Evolutionary conservation across 2,888 invertebrate species (phyloP).

Genomic region (Incurvaria masculella): DNA sequence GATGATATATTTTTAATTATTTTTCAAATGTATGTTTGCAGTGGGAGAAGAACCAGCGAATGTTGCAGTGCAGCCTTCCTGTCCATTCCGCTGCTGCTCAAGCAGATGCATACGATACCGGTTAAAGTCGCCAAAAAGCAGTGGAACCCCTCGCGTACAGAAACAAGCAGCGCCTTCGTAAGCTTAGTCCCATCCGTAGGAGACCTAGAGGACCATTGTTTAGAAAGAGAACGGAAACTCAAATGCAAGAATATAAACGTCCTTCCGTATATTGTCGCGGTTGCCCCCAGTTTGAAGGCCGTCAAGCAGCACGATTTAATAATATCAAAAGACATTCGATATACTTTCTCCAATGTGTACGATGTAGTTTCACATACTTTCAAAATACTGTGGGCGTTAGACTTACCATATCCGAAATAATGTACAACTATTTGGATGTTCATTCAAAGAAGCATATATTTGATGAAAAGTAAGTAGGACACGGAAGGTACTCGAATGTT

Average conservation of each 20-base stretch:
- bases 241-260: too few species aligned
- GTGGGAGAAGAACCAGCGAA: too few species aligned
- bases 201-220: too few species aligned
- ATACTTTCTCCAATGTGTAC: constrained; percentile 1
- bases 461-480: constrained; percentile 5
- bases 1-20: too few species aligned
- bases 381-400: constrained; percentile 4
- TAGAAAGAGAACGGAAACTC: too few species aligned
- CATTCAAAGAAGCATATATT: constrained; percentile 5
- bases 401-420: constrained; percentile 4
- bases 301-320: too few species aligned
- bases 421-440: constrained; percentile 5
- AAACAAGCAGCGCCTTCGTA: background rate
- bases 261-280: too few species aligned
- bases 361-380: constrained; percentile 3
- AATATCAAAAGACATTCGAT: constrained; percentile 3
- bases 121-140: constrained; percentile 1
- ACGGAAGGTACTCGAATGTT: constrained; percentile 6
- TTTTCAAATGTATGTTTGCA: too few species aligned
- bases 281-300: too few species aligned
- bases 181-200: too few species aligned
- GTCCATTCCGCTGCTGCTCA: constrained; percentile 4
- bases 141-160: too few species aligned
- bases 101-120: constrained; percentile 4
- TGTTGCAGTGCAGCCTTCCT: constrained; percentile 2